phyloP scores from a whole-genome alignment of 2,797 vertebrate species.

The Tenualosa thibaudeaui region DNA sequence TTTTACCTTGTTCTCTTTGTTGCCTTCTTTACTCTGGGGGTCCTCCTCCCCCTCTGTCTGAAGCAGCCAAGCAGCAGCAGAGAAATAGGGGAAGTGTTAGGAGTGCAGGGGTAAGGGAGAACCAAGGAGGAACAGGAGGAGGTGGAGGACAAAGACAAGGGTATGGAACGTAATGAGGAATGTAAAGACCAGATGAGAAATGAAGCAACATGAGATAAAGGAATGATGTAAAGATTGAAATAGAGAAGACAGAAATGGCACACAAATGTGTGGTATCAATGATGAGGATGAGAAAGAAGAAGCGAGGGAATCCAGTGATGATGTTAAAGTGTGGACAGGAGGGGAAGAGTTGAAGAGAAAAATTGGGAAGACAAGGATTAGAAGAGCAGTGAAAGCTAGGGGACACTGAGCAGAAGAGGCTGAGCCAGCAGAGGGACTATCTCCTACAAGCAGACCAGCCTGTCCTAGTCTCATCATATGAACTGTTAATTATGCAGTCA shows the following conservation, averaged over 20 bases:
- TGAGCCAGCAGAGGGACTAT: constrained; percentile 31
- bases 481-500: background rate
- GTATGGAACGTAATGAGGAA: background rate
- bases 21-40: constrained; percentile 76
- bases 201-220: background rate
- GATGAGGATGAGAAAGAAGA: too few relatives aligned
- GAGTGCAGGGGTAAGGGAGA: constrained; percentile 8
- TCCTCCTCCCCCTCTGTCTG: constrained; percentile 78
- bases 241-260: background rate
- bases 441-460: constrained; percentile 9
- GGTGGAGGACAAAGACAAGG: background rate
- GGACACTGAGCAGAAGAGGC: background rate
- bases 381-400: background rate
- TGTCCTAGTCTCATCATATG: background rate
- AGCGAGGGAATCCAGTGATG: background rate
- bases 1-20: constrained; percentile 83
- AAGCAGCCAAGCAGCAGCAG: constrained; percentile 57
- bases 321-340: background rate
- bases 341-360: background rate
- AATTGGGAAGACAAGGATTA: background rate
- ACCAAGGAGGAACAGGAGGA: constrained; percentile 10
- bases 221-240: background rate
- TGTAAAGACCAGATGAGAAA: background rate
- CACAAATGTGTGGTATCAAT: background rate
- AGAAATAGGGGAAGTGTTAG: constrained; percentile 31